phyloP scores from a whole-genome alignment of 2,888 invertebrate species.

The Reticulitermes lucifugus region DNA sequence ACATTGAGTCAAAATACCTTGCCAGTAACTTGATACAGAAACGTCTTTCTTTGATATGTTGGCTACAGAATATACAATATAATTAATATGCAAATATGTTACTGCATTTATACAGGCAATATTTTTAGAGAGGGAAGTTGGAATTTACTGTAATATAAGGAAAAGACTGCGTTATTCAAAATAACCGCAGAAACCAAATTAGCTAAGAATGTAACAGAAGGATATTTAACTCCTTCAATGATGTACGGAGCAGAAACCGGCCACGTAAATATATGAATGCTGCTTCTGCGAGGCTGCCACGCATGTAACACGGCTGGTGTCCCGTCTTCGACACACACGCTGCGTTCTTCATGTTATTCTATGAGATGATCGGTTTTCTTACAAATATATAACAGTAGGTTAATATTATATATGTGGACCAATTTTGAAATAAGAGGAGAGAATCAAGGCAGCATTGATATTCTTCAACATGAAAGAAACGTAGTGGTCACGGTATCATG shows the following conservation, averaged over 20 bases:
- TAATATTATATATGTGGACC: background rate
- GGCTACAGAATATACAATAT: background rate
- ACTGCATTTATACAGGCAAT: background rate
- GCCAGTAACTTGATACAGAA: background rate
- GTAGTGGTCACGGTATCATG: background rate
- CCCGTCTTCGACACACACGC: background rate
- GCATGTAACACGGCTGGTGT: background rate
- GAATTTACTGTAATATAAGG: background rate
- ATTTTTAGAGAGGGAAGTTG: background rate
- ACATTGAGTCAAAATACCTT: background rate
- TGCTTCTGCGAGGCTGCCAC: background rate
- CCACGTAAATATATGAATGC: background rate
- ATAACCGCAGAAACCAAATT: background rate
- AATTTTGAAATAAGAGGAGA: background rate
- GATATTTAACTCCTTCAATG: background rate
- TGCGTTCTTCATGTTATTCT: background rate
- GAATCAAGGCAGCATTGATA: background rate
- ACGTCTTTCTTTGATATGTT: background rate
- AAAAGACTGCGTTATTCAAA: background rate
- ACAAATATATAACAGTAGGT: background rate
- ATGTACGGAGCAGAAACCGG: background rate
- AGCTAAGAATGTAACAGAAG: background rate
- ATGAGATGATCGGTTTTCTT: background rate
- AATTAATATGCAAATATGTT: background rate
- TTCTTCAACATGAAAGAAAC: background rate